Conservation (phyloP, 2,888 invertebrate genomes). For the Rhopalosiphum nymphaeae region DNA sequence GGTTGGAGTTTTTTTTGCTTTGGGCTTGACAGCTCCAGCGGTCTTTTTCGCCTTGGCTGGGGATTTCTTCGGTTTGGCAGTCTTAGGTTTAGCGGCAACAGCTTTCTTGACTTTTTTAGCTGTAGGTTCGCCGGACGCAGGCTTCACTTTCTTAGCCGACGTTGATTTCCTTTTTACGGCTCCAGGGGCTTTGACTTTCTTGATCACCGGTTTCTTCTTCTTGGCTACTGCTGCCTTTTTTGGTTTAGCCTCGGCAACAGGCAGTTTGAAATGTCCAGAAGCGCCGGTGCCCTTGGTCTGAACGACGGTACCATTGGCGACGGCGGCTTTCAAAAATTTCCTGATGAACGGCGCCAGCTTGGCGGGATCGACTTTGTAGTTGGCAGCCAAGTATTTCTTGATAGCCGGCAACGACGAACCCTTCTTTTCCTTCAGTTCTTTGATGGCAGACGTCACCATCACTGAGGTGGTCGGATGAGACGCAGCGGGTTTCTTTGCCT, state of each 20-base stretch:
- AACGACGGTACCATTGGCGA: slow-evolving; percentile 73
- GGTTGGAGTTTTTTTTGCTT: slow-evolving; percentile 58
- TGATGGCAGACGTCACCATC: slow-evolving; percentile 76
- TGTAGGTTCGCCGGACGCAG: slow-evolving; percentile 67
- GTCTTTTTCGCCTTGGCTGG: slow-evolving; percentile 69
- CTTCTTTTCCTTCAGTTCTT: slow-evolving; percentile 73
- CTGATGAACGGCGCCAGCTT: slow-evolving; percentile 75
- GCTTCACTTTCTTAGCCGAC: slow-evolving; percentile 66
- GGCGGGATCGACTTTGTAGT: slow-evolving; percentile 75
- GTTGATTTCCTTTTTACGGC: slow-evolving; percentile 67
- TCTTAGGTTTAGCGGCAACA: slow-evolving; percentile 69
- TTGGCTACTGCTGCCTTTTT: slow-evolving; percentile 52
- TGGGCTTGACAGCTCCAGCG: slow-evolving; percentile 23
- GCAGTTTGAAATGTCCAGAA: slow-evolving; percentile 70
- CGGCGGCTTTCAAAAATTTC: slow-evolving; percentile 74
- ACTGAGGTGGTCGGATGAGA: slow-evolving; percentile 73
- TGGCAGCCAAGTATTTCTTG: slow-evolving; percentile 76
- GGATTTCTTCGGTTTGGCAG: slow-evolving; percentile 70
- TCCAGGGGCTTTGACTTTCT: slow-evolving; percentile 63
- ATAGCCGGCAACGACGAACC: slow-evolving; percentile 76
- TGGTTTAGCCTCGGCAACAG: slow-evolving; percentile 68
- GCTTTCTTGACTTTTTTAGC: slow-evolving; percentile 67
- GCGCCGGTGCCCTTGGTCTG: slow-evolving; percentile 73
- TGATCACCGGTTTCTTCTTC: slow-evolving; percentile 49
- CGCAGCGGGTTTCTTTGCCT: slow-evolving; percentile 69